Percentiles rank a stretch among this genome's conserved stretches.
Conservation (phyloP, 2,113 vertebrate genomes). For the Megaceryle torquata region DNA sequence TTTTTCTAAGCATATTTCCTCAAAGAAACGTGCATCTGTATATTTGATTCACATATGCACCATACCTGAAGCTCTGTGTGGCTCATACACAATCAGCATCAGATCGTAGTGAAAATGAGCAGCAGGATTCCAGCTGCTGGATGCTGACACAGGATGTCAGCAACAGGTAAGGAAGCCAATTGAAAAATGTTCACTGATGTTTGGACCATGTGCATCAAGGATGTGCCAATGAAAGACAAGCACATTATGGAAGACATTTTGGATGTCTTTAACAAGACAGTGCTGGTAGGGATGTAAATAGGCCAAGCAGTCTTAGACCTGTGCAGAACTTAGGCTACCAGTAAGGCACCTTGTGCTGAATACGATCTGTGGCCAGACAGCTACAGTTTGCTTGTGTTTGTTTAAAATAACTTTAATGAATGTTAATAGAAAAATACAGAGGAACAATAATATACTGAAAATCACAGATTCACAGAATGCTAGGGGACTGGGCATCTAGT, state of each 20-base stretch:
- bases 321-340: neutral
- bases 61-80: neutral
- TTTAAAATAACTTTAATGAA: no score
- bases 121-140: neutral
- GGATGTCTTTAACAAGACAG: neutral
- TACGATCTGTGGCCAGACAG: neutral
- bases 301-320: neutral
- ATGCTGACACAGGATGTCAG: neutral
- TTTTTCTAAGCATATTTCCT: neutral
- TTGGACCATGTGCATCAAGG: neutral
- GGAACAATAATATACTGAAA: neutral
- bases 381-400: neutral
- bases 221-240: neutral
- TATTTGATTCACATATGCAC: neutral
- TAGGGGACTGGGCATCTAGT: no score
- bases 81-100: neutral
- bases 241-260: neutral
- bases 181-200: neutral
- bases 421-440: neutral
- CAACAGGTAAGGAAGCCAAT: neutral
- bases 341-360: neutral
- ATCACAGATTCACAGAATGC: neutral
- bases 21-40: neutral
- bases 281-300: neutral
- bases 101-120: neutral